These are phyloP conservation scores for Sminthurinus aureus DNA, from an alignment of 2,888 invertebrate genomes.

Conservation along the genomic window DNA sequence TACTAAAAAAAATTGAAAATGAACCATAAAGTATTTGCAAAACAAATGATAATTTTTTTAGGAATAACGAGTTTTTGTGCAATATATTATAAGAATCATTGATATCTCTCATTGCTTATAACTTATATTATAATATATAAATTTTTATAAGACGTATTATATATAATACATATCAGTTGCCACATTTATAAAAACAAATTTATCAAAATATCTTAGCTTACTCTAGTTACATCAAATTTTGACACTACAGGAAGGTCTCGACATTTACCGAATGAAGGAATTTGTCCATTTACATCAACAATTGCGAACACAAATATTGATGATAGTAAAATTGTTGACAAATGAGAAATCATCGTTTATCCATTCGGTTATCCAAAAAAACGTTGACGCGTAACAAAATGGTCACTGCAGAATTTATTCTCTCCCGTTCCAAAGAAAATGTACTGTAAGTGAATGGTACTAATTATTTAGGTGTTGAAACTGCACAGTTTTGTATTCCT, in stretches of 20 bases:
- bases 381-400: too few species aligned
- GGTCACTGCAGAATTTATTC: too few species aligned
- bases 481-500: too few species aligned
- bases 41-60: too few species aligned
- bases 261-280: slow-evolving; percentile 36
- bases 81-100: not conserved
- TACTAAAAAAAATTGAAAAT: slow-evolving; percentile 66
- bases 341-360: not conserved
- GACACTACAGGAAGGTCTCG: slow-evolving; percentile 32
- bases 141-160: not conserved
- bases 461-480: too few species aligned
- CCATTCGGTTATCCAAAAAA: too few species aligned
- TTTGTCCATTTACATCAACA: not conserved
- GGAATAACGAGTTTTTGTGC: not conserved
- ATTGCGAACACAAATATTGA: not conserved
- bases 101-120: too few species aligned
- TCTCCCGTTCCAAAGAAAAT: too few species aligned
- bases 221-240: slow-evolving; percentile 28
- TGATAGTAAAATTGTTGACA: not conserved
- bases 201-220: not conserved
- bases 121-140: not conserved
- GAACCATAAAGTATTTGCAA: too few species aligned
- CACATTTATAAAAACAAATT: not conserved
- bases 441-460: too few species aligned
- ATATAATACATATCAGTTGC: not conserved